Evolutionary conservation across 2,888 invertebrate species (phyloP).

Genomic region (Napeogenes inachia): DNA sequence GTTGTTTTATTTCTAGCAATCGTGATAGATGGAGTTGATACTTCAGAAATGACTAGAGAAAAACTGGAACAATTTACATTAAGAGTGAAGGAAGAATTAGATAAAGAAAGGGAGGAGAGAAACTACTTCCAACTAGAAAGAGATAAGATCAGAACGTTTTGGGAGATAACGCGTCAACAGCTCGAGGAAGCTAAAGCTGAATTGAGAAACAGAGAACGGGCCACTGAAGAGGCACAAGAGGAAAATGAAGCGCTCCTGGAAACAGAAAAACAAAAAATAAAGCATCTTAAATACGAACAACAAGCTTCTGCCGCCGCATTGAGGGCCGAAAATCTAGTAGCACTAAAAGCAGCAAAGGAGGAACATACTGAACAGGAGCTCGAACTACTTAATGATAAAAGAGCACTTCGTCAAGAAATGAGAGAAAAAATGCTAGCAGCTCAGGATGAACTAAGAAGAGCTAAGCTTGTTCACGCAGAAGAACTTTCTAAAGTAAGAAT

Average conservation of each 20-base stretch:
- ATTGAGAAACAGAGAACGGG: conserved; percentile 82
- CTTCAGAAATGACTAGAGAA: conserved; percentile 94
- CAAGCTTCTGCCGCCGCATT: conserved; percentile 89
- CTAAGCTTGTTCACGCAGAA: conserved; percentile 85
- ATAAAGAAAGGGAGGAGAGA: conserved; percentile 95
- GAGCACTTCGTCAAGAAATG: conserved; percentile 80
- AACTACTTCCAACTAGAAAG: conserved; percentile 97
- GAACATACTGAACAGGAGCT: conserved; percentile 87
- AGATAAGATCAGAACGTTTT: conserved; percentile 95
- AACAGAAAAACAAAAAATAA: conserved; percentile 94
- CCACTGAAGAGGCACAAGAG: conserved; percentile 91
- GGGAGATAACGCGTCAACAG: conserved; percentile 96
- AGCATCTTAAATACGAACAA: conserved; percentile 94
- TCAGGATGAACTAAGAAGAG: conserved; percentile 83
- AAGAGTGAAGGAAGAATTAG: conserved; percentile 92
- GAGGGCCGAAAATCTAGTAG: conserved; percentile 89
- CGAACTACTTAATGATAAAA: conserved; percentile 85
- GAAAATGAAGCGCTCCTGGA: conserved; percentile 92
- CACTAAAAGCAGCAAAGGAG: conserved; percentile 89
- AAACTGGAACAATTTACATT: conserved; percentile 93
- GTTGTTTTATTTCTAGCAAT: conserved; percentile 62
- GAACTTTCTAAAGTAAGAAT: conserved; percentile 80
- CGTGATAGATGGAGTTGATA: conserved; percentile 93
- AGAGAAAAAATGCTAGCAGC: conserved; percentile 83
- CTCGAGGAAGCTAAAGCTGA: conserved; percentile 89